Conservation (phyloP, 92 coral and sea anemone genomes). For the Virgularia gustaviana region DNA sequence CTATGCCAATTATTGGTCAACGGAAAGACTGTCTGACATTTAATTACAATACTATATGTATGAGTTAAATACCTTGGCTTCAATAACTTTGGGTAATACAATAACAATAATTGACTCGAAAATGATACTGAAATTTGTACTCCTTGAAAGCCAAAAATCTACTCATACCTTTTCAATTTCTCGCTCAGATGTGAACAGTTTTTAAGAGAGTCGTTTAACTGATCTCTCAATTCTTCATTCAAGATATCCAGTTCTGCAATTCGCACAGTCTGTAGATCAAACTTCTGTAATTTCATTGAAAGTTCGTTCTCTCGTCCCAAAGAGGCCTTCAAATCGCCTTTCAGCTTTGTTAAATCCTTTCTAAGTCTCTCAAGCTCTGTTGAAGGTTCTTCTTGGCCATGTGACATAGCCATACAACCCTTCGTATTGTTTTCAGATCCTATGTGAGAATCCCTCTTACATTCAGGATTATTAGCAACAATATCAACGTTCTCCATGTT, state of each 20-base stretch:
- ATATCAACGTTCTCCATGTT: neutral
- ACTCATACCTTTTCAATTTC: constrained; percentile 72
- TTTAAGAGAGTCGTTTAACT: constrained; percentile 61
- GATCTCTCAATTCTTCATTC: constrained; percentile 77
- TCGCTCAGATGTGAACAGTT: constrained; percentile 63
- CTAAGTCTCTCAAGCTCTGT: constrained; percentile 21
- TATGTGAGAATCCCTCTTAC: too few species aligned
- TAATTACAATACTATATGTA: too few species aligned
- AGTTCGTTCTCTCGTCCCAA: constrained; percentile 70
- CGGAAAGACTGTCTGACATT: too few species aligned
- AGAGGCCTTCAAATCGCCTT: constrained; percentile 63
- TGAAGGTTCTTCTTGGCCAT: neutral
- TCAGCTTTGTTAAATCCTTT: constrained; percentile 64
- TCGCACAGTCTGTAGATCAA: constrained; percentile 65
- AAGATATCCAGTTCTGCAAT: constrained; percentile 63
- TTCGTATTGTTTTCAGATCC: neutral
- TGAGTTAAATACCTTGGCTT: too few species aligned
- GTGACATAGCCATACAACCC: neutral
- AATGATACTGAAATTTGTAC: neutral
- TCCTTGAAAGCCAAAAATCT: too few species aligned
- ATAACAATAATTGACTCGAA: neutral
- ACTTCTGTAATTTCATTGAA: constrained; percentile 63
- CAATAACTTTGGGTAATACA: too few species aligned
- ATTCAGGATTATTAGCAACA: too few species aligned
- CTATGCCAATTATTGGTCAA: too few species aligned